Base-by-base conservation (phyloP, 2,797 vertebrate species). In the Lacerta bilineata region DNA sequence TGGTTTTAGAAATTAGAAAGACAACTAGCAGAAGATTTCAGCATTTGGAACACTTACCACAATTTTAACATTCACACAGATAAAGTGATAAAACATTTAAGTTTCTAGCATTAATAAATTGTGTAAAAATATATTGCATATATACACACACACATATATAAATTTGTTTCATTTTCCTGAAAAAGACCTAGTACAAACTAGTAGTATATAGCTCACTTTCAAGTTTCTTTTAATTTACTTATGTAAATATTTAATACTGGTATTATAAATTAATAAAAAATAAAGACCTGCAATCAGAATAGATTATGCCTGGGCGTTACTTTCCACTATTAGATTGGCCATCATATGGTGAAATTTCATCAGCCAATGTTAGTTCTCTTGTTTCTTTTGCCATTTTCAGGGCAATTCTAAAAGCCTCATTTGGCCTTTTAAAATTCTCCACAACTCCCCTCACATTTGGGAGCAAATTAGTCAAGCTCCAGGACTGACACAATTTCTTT, bases 111-210 rank as follows among this genome's bases (percentile, higher is more conserved):
- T 95, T 95, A 96, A 94, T 95, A 95, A 94, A 95, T 94, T 94
- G 96, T 96, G 96, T 95, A 97, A 96, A 97, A 97, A 96, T 96
- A 97, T 94, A 95, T 94, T 96, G 92, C 90, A 89, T 94, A 93
- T 95, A 93, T 93, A 93, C 93, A 74, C 84, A 87, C 88, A 77
- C 9, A 86, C 88, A 76, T 74, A 91, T 84, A 88, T 88, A 92
- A 87, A 91, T 86, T 93, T 95, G 91, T 95, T 95, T 96, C 94
- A 95, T 93, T 96, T 96, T 96, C 95, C 95, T 95, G 95, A 96
- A 95, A 96, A 92, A 88, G 8, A n/a, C 89, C 93, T 94, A 95
- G 94, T 96, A 95, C 95, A 96, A 94, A 95, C 95, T 94, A 96
- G 93, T 96, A 96, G 92, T 92, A 94, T 94, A 90, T 77, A 91